Evolutionary conservation across 2,888 invertebrate genomes (phyloP), one percentile per base, ranked within the genome.

Genomic region (Sphecodes monilicornis): DNA sequence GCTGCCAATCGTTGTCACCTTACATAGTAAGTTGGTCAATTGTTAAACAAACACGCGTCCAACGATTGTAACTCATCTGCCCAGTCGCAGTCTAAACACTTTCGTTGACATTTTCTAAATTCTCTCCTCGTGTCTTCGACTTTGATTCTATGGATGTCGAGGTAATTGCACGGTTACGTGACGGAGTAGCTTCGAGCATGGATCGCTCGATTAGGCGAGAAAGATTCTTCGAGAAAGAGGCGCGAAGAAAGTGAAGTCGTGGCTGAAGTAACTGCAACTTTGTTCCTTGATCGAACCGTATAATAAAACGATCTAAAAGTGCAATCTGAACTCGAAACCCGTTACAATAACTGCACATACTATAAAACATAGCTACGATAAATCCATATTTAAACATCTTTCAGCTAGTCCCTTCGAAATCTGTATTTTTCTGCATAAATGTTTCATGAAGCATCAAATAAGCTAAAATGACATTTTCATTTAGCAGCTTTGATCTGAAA

Each of bases 211-310:
- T 50, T 73, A 50, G 83, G 36, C 36, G 73, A 69, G 57, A 72
- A 83, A 73, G 76, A 69, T 32, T 41, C 6, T 16, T 36, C 39
- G 39, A 10, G 66, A 36, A 66, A 66, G 22, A 36, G 66, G 22
- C 26, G 13, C 22, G 83, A 76, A 69, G 84, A 83, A 83, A 83
- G 84, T 64, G 68, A 76, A 43, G 57, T 66, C n/a, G 72, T 76
- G 72, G 26, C 66, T 22, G 16, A 6, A 57, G 46, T 68, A 69
- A 43, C 26, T 29, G 18, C 0, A 64, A 8, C 64, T 22, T 64
- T 29, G 60, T 60, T 60, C 11, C 29, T 29, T 29, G 60, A 60
- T 60, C 2, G 29, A 11, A 29, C n/a, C 29, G 60, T 11, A 29
- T 0, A 16, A 16, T 29, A 29, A 29, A 60, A 60, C 29, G 60